Conservation (phyloP, 2,888 invertebrate species). For the Alcis repandata region DNA sequence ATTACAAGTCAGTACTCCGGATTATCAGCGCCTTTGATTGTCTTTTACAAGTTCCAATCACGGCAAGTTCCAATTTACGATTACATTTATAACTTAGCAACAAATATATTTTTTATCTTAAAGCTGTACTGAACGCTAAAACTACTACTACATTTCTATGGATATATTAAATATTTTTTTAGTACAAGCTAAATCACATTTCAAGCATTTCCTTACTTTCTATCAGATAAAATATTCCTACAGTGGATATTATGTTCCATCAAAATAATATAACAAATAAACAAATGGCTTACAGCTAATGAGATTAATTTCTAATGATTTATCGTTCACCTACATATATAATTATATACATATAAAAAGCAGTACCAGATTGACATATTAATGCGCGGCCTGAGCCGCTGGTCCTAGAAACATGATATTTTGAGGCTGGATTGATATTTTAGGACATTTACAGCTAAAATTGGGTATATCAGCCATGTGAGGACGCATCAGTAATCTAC, state of each 20-base stretch:
- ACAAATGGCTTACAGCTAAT: slow-evolving; percentile 15
- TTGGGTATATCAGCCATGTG: too few species aligned
- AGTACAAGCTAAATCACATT: slow-evolving; percentile 36
- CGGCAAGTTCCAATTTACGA: background rate
- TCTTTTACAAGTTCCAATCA: background rate
- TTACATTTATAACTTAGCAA: background rate
- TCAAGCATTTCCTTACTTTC: slow-evolving; percentile 47
- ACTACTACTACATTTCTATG: background rate
- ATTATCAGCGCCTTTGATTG: too few species aligned
- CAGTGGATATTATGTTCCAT: background rate
- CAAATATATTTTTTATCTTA: background rate
- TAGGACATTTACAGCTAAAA: too few species aligned
- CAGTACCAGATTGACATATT: too few species aligned
- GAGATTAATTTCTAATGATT: slow-evolving; percentile 25
- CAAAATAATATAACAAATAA: slow-evolving; percentile 3
- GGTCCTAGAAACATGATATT: too few species aligned
- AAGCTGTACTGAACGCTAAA: background rate
- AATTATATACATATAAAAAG: too few species aligned
- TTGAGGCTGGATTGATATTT: too few species aligned
- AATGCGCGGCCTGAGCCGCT: too few species aligned
- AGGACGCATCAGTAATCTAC: too few species aligned
- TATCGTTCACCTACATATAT: too few species aligned
- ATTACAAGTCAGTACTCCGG: too few species aligned
- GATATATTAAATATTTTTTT: slow-evolving; percentile 1
- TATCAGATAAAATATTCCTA: slow-evolving; percentile 51